phyloP scores from a whole-genome alignment of 2,113 vertebrate species.

The Vulpes vulpes region DNA sequence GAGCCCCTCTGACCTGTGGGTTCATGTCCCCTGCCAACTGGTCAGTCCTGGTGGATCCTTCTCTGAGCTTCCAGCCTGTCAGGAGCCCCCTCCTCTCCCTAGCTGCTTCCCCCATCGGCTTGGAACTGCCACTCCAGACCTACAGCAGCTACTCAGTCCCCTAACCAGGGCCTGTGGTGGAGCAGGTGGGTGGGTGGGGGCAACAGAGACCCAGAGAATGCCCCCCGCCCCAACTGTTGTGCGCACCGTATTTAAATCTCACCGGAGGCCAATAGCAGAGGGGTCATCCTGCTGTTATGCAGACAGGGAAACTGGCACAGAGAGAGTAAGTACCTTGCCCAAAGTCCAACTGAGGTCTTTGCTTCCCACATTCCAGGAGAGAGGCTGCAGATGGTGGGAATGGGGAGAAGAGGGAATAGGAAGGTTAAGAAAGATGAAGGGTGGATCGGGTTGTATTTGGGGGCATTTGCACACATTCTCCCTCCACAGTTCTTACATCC shows the following conservation, averaged over 20 bases:
- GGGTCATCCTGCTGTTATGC: not conserved
- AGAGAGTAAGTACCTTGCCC: not conserved
- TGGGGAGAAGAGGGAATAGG: not conserved
- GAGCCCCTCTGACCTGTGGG: not conserved
- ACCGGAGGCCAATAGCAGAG: no score
- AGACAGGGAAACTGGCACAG: not conserved
- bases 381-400: not conserved
- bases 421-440: not conserved
- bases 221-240: not conserved
- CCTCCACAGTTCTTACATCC: not conserved
- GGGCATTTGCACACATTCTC: not conserved
- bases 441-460: not conserved
- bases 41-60: not conserved
- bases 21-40: not conserved
- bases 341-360: not conserved
- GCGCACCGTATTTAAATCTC: not conserved
- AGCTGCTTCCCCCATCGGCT: not conserved
- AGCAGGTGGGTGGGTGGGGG: no score
- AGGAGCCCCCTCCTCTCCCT: not conserved
- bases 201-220: not conserved
- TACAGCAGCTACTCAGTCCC: not conserved
- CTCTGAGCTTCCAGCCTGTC: not conserved
- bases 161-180: not conserved
- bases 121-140: not conserved
- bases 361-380: not conserved